Evolutionary conservation across 2,888 invertebrate species (phyloP).

Genomic region (Anorthoa munda): DNA sequence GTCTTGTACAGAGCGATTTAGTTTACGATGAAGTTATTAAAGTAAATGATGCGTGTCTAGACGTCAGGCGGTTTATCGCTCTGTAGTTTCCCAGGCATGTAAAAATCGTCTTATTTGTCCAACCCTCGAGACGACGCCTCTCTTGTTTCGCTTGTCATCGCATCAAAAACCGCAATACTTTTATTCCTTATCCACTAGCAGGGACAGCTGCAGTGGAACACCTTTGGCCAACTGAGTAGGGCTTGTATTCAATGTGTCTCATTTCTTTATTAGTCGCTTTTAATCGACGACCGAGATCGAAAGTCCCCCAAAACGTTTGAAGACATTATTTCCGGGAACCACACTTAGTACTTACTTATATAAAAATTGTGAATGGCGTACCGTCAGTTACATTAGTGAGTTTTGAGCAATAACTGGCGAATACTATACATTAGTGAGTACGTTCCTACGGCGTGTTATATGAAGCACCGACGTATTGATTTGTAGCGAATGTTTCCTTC

Average conservation of each 20-base stretch:
- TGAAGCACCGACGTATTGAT: conserved; percentile 53
- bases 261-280: neutral
- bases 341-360: neutral
- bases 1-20: conserved; percentile 29
- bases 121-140: neutral
- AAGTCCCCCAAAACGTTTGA: neutral
- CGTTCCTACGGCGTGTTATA: conserved; percentile 48
- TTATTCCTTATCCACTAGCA: neutral
- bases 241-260: neutral
- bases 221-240: neutral
- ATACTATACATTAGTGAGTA: conserved; percentile 38
- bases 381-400: neutral
- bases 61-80: conserved; percentile 23
- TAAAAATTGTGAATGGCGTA: neutral
- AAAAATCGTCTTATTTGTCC: conserved; percentile 22
- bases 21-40: conserved; percentile 40
- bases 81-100: conserved; percentile 3
- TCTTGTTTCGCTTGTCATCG: neutral
- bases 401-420: conserved; percentile 40
- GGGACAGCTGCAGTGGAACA: neutral
- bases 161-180: neutral
- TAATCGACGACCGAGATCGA: neutral
- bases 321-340: neutral
- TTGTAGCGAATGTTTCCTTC: conserved; percentile 49
- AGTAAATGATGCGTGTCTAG: conserved; percentile 49